Base-by-base conservation (phyloP, 2,113 vertebrate species). In the Trematomus loennbergii region DNA sequence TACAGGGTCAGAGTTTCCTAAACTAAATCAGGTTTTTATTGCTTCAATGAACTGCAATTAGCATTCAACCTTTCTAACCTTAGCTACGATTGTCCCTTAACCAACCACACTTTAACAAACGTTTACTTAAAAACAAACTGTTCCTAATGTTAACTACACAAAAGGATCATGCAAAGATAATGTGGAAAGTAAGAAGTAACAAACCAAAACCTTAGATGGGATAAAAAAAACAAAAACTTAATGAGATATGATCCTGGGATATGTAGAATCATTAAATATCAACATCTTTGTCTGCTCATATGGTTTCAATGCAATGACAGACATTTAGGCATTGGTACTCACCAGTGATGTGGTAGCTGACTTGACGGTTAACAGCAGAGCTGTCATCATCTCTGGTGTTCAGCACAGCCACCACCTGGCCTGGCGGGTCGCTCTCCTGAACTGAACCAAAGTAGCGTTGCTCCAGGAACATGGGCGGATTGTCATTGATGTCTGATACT, bases 341-440 rank as follows among this genome's bases (percentile, higher is more conserved):
- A 99, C 98, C 97, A 83, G 97, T 99, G 86, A 99, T 99, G 88
- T 98, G 96, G 92, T 97, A 99, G 94, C 96, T 98, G 92, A 99
- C 97, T 95, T 98, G 98, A 22, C 95, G 95, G 87, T 99, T 99
- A 22, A 96, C 72, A 18, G 96, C 95, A 0, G 96, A 97, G 0
- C 96, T 97, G 91, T 99, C 98, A 64, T 96, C 95, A 87, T 99
- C 98, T 93, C 94, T 95, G 1, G 98, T 98, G 93, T 96, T 97
- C 69, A 99, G 95, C 40, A 98, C 95, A 0, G 97, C 97, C 40
- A 99, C 97, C 25, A 99, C 98, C 78, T 99, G 97, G 0, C 98
- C 98, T 0, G 97, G 98, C 0, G 97, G 95, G 79, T 97, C 97
- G 0, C 97, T 98, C 85, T 99, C 98, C 72, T 96, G 96, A 75